Percentiles rank a stretch among this genome's conserved stretches.
phyloP scores from a whole-genome alignment of 2,888 invertebrate genomes.

The Cantharis lateralis region DNA sequence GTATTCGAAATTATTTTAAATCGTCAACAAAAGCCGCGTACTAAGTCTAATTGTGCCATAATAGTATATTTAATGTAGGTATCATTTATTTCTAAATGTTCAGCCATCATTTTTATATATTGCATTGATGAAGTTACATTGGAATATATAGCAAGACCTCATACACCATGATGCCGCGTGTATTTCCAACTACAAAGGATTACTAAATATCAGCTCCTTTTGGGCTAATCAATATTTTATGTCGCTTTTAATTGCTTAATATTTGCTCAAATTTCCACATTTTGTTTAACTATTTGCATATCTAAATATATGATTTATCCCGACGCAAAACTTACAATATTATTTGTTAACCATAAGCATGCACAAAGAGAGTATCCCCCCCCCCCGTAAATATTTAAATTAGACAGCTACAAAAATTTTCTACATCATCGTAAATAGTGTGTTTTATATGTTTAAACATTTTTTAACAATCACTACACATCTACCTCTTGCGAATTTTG shows the following conservation, averaged over 20 bases:
- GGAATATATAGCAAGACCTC: not conserved
- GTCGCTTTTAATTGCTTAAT: not conserved
- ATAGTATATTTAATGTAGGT: not conserved
- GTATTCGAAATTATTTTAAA: not conserved
- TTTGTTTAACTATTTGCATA: not conserved
- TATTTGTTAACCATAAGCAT: not conserved
- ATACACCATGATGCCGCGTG: not conserved
- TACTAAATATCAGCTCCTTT: not conserved
- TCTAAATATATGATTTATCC: not conserved
- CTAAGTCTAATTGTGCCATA: constrained; percentile 4
- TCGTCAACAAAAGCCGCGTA: not conserved
- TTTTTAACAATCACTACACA: not conserved
- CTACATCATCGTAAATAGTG: not conserved
- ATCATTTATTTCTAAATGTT: not conserved
- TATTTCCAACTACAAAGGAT: not conserved
- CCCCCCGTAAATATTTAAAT: not conserved
- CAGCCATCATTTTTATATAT: not conserved
- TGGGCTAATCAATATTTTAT: not conserved
- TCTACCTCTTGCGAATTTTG: not conserved
- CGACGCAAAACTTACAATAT: not conserved
- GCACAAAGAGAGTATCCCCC: not conserved
- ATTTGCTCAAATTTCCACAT: not conserved
- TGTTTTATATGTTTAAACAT: not conserved
- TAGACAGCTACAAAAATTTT: not conserved
- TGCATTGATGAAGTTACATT: not conserved